Base-by-base conservation (phyloP, 2,113 vertebrate genomes). In the Phodopus roborovskii region DNA sequence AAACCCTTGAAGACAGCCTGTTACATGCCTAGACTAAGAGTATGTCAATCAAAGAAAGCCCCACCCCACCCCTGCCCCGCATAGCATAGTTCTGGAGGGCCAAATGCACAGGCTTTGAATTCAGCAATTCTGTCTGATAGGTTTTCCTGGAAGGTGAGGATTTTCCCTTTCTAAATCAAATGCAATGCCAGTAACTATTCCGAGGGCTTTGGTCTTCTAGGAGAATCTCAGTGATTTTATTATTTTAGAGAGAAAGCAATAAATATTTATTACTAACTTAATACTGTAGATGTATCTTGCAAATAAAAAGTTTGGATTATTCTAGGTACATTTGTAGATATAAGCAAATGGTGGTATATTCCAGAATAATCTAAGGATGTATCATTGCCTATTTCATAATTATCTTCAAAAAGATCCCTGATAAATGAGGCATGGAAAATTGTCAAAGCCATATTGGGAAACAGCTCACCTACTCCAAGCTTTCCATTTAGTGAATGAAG, bases 221-320 rank as follows among this genome's bases (percentile, higher is more conserved):
- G 73, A 62, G 73, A 88, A 95, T 36, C 45, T 74, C 85, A 90
- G 68, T 56, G 42, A 53, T 39, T 45, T 73, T 94, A n/a, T 92
- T 53, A 33, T 91, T 88, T 92, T 84, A 36, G 50, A 94, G 73
- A 75, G 95, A 95, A 95, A 73, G 48, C n/a, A 28, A 83, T 83
- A 91, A 90, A 88, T 94, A 71, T 12, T 78, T 58, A 60, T 79
- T 58, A 68, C 62, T 83, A 39, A 95, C 83, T 74, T 86, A 77
- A 92, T 81, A 89, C 58, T 36, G 58, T 81, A 58, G 68, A n/a
- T 53, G 79, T 82, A 48, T 82, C 53, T 33, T 79, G 20, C 66
- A 92, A 64, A 83, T 96, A 73, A 81, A 58, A 94, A 88, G 11
- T 53, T 73, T 36, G 53, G 53, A 81, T 87, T 78, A 48, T 83